Conservation (phyloP, 2,113 vertebrate genomes). For the Anarhynchus alexandrinus region DNA sequence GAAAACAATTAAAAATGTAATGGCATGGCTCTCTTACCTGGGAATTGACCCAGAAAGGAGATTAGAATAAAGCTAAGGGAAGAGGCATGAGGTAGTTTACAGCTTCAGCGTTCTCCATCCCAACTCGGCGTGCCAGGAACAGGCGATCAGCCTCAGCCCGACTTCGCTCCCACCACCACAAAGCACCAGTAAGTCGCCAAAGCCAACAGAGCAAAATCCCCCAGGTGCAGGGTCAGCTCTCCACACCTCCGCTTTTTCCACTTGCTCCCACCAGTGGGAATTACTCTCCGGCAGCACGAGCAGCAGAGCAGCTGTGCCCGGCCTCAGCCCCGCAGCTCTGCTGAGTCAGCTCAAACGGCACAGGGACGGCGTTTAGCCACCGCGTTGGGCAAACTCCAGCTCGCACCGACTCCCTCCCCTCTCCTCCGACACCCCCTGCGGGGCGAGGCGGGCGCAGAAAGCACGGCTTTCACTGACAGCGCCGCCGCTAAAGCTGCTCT, state of each 20-base stretch:
- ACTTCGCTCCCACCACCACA: background rate
- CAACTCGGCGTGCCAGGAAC: background rate
- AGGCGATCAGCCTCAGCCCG: background rate
- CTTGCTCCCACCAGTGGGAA: background rate
- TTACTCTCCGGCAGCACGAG: background rate
- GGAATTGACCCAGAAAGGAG: conserved; percentile 36
- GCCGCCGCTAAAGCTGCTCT: background rate
- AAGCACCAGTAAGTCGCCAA: background rate
- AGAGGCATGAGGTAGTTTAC: background rate
- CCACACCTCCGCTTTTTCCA: no score
- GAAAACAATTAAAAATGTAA: conserved; percentile 10
- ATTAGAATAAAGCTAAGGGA: background rate
- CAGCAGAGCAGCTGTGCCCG: background rate
- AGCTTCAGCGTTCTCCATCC: background rate
- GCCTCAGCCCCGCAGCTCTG: background rate
- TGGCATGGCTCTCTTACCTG: background rate
- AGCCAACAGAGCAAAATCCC: background rate
- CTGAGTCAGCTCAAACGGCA: background rate
- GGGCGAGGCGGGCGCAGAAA: no score
- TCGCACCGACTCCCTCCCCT: background rate
- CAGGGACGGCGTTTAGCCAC: background rate
- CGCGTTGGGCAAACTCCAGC: background rate
- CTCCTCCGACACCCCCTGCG: background rate
- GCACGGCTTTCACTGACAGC: background rate
- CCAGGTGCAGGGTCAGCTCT: background rate